phyloP scores from a whole-genome alignment of 2,888 invertebrate species.

The Tiphia femorata region DNA sequence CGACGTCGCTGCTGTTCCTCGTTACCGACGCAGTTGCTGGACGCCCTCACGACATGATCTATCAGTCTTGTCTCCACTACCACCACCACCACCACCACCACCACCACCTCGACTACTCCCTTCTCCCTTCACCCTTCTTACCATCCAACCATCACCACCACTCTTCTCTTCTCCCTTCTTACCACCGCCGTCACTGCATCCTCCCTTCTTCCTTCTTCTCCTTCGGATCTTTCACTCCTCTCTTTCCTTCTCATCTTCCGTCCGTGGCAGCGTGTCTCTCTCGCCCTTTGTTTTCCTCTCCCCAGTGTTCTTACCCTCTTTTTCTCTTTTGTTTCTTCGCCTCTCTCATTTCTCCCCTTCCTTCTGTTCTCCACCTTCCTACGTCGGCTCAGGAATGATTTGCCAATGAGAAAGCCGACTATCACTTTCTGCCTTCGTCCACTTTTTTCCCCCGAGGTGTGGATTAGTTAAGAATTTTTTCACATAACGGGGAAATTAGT shows the following conservation, averaged over 20 bases:
- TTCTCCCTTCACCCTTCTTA: no score
- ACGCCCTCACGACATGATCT: slow-evolving; percentile 56
- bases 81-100: slow-evolving; percentile 13
- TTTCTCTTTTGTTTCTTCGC: background rate
- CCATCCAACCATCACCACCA: no score
- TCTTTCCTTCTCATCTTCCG: background rate
- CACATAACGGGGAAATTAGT: no score
- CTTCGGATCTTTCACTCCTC: slow-evolving; percentile 11
- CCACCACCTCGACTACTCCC: no score
- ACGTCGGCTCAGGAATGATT: no score
- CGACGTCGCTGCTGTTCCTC: slow-evolving; percentile 54
- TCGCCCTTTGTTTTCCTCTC: background rate
- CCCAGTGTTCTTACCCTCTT: background rate
- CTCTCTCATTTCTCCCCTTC: slow-evolving; percentile 27
- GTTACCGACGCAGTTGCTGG: slow-evolving; percentile 60
- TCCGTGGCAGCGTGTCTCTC: background rate
- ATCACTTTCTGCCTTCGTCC: no score
- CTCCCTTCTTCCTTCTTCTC: background rate
- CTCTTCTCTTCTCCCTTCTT: no score
- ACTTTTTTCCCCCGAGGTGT: no score
- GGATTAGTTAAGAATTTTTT: no score
- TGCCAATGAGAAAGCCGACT: no score
- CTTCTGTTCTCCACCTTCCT: slow-evolving; percentile 12
- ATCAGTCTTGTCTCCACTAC: slow-evolving; percentile 54
- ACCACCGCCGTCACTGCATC: no score